Percentiles rank a stretch among this genome's conserved stretches.
Evolutionary conservation across 2,888 invertebrate species (phyloP).

Genomic region (Eupithecia tripunctaria): DNA sequence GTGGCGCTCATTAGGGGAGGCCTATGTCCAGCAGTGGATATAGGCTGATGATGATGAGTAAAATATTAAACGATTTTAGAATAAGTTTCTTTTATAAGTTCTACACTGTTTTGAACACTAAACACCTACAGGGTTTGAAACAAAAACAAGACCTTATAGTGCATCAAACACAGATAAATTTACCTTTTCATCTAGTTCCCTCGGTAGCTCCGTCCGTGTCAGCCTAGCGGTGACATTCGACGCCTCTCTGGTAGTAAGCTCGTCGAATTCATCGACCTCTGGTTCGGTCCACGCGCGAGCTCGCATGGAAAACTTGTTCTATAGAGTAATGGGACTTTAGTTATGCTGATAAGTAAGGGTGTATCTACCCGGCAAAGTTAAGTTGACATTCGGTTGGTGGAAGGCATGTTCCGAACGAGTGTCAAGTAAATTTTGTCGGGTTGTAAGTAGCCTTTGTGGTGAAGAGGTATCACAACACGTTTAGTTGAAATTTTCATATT

Average conservation of each 20-base stretch:
- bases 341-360: neutral
- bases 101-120: too few relatives aligned
- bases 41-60: too few relatives aligned
- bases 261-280: slow-evolving; percentile 64
- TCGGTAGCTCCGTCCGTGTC: slow-evolving; percentile 65
- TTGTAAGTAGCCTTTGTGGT: slow-evolving; percentile 24
- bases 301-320: slow-evolving; percentile 93
- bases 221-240: slow-evolving; percentile 68
- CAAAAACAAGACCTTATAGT: neutral
- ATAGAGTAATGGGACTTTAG: slow-evolving; percentile 42
- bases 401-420: neutral
- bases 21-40: too few relatives aligned
- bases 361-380: slow-evolving; percentile 11
- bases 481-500: neutral
- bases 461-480: slow-evolving; percentile 34
- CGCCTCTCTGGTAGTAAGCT: slow-evolving; percentile 56
- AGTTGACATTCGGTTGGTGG: neutral
- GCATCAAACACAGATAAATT: slow-evolving; percentile 10
- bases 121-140: neutral
- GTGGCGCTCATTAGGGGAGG: too few relatives aligned
- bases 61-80: too few relatives aligned
- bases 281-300: slow-evolving; percentile 92
- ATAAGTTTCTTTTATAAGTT: too few relatives aligned
- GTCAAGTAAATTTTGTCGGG: slow-evolving; percentile 7
- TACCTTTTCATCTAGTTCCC: slow-evolving; percentile 64